These are phyloP conservation scores for Ecdyonurus torrentis DNA, from an alignment of 2,888 invertebrate species.

Conservation along the genomic window DNA sequence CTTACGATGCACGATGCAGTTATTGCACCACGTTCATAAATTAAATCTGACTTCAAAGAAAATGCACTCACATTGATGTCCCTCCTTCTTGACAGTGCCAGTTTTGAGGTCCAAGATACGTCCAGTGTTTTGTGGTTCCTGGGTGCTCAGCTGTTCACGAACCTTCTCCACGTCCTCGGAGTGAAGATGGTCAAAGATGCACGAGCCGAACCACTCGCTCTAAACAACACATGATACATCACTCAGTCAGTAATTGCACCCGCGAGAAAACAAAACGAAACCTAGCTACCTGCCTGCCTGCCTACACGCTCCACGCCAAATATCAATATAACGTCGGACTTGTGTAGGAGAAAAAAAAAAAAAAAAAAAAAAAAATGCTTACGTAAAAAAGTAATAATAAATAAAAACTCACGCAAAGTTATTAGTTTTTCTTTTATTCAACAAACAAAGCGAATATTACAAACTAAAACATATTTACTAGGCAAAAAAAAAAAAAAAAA, in stretches of 20 bases:
- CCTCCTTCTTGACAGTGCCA: constrained; percentile 97
- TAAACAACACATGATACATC: constrained; percentile 21
- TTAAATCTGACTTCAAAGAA: no score
- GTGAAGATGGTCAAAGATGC: constrained; percentile 91
- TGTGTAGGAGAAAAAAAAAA: no score
- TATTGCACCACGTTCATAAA: no score
- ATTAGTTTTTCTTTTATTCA: no score
- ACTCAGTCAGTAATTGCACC: not conserved
- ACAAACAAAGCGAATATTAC: no score
- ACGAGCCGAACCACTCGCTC: constrained; percentile 95
- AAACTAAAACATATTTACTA: no score
- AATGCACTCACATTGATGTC: constrained; percentile 92
- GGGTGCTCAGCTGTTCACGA: constrained; percentile 90
- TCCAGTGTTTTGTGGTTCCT: constrained; percentile 90
- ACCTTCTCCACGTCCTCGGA: constrained; percentile 96
- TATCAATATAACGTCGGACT: not conserved
- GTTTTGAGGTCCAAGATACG: constrained; percentile 94
- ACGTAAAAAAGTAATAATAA: no score
- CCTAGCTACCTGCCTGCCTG: not conserved
- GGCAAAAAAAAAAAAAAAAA: no score
- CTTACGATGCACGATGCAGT: no score
- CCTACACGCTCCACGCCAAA: not conserved
- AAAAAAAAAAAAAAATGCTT: no score
- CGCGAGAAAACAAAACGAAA: not conserved
- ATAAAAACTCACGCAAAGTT: no score